A percentile compares a stretch with the other conserved stretches of the same genome.
phyloP scores from a whole-genome alignment of 2,888 invertebrate species.

The Chorisops tibialis region DNA sequence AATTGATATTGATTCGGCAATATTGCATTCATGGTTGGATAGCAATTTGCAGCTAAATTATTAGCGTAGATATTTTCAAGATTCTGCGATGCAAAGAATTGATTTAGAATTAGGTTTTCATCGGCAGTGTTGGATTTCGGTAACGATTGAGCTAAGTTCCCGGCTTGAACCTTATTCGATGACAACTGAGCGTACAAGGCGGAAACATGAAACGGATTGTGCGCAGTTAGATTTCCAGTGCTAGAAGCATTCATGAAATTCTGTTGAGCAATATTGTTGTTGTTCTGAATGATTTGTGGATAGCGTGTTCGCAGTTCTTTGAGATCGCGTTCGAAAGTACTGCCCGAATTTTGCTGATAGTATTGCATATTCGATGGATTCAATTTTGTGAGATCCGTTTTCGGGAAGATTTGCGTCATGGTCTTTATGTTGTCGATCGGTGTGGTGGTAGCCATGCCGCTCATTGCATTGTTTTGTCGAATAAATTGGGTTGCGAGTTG shows the following conservation, averaged over 20 bases:
- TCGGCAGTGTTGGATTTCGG: neutral
- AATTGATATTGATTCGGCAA: neutral
- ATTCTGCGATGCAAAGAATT: constrained; percentile 3
- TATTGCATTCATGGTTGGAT: neutral
- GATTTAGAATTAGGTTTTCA: constrained; percentile 1
- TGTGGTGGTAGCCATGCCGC: neutral
- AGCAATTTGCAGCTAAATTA: neutral
- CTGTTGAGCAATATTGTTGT: neutral
- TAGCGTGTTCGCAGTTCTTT: constrained; percentile 1
- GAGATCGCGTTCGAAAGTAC: constrained; percentile 4
- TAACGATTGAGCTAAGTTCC: neutral
- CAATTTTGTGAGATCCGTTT: neutral
- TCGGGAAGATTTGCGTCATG: neutral
- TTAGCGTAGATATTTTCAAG: neutral
- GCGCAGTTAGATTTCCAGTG: neutral
- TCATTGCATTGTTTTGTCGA: neutral
- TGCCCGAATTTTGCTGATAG: neutral
- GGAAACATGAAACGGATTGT: neutral
- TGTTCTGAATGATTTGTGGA: constrained; percentile 13
- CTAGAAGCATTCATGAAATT: neutral
- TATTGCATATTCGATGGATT: neutral
- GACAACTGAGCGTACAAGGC: neutral
- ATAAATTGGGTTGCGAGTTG: constrained; percentile 6
- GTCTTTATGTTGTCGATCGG: neutral
- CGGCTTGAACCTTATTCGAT: neutral